These are phyloP conservation scores for Atethmia centrago DNA, from an alignment of 2,888 invertebrate genomes.

Conservation along the genomic window DNA sequence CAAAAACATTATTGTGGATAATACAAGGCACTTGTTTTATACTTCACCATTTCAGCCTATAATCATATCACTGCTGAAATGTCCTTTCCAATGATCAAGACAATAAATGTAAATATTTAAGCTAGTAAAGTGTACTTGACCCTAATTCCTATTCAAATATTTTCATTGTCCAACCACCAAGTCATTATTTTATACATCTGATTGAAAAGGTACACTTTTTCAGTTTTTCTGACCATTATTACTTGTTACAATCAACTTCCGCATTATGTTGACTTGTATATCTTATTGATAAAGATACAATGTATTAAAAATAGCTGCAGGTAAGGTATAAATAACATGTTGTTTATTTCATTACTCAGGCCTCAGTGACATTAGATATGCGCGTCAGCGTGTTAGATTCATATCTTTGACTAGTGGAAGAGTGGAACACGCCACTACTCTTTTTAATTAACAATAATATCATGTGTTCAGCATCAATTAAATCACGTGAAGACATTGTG, in stretches of 20 bases:
- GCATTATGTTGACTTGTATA: constrained; percentile 39
- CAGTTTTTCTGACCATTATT: constrained; percentile 7
- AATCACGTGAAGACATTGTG: constrained; percentile 12
- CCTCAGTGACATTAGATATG: constrained; percentile 39
- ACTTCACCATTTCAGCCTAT: background rate
- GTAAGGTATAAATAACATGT: constrained; percentile 20
- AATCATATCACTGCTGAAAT: background rate
- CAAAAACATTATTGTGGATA: background rate
- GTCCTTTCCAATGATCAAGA: constrained; percentile 3
- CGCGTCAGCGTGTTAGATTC: constrained; percentile 7
- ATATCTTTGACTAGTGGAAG: constrained; percentile 36
- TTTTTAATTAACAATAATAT: constrained; percentile 36
- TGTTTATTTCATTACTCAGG: constrained; percentile 21
- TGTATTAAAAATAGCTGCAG: constrained; percentile 30
- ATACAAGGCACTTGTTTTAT: background rate
- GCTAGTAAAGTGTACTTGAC: constrained; percentile 19
- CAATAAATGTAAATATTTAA: constrained; percentile 24
- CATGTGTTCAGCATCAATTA: constrained; percentile 2
- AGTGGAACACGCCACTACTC: constrained; percentile 27
- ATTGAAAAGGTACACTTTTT: constrained; percentile 4
- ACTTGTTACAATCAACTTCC: constrained; percentile 27
- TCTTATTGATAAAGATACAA: constrained; percentile 32
- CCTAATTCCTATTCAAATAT: constrained; percentile 29
- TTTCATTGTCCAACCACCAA: constrained; percentile 14
- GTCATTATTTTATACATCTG: constrained; percentile 7